A percentile compares a stretch with the other conserved stretches of the same genome.
These are phyloP conservation scores for Pangasius djambal DNA, from an alignment of 2,797 vertebrate species.

Conservation along the genomic window DNA sequence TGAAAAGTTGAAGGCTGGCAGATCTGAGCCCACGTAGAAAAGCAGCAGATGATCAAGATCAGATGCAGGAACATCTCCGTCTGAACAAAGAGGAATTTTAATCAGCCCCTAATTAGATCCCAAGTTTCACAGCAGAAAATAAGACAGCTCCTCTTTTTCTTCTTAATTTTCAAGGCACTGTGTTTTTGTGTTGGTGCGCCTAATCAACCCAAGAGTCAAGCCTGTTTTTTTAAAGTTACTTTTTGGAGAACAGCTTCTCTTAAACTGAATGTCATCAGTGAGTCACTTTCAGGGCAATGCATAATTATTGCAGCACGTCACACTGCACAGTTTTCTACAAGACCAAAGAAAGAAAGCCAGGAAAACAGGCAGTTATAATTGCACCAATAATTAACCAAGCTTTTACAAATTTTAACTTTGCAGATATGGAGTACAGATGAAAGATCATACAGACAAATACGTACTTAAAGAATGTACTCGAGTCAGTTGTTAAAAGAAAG, in stretches of 20 bases:
- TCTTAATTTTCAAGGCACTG: not conserved
- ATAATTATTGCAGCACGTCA: not conserved
- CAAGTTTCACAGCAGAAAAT: not conserved
- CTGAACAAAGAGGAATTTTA: not conserved
- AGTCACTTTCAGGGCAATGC: not conserved
- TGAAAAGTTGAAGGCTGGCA: not conserved
- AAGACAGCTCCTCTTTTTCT: not conserved
- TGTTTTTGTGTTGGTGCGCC: not conserved
- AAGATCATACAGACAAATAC: not conserved
- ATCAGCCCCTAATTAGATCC: not conserved
- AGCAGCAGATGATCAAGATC: conserved; percentile 8
- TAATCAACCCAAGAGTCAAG: not conserved
- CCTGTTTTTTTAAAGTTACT: not conserved
- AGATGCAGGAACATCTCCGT: not conserved
- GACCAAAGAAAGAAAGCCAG: not conserved
- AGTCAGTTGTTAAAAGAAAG: not conserved
- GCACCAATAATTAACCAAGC: not conserved
- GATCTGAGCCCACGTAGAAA: not conserved
- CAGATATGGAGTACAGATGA: not conserved
- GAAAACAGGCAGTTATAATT: not conserved
- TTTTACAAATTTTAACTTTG: not conserved
- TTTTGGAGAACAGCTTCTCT: not conserved
- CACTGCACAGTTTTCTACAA: not conserved
- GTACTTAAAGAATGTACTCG: not conserved
- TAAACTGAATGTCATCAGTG: not conserved